Evolutionary conservation across 2,888 invertebrate species (phyloP), one percentile per base, ranked within the genome.

Genomic region (Epistrophe eligans): DNA sequence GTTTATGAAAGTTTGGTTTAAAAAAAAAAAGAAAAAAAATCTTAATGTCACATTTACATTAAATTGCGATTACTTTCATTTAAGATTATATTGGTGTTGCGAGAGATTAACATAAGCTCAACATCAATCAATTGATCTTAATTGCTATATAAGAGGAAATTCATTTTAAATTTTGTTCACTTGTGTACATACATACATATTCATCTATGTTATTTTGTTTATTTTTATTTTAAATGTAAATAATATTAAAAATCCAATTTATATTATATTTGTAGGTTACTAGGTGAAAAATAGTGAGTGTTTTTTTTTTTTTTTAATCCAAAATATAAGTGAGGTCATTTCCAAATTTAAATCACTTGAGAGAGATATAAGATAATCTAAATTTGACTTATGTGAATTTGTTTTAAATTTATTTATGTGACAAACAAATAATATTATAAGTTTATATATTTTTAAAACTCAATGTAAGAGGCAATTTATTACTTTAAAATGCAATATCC

Each of bases 31-130:
- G n/a, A n/a, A n/a, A n/a, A n/a, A 24, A 24, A 15, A 40, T 57
- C 57, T 71, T 57, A 64, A 58, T 76, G 84, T 79, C 74, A 76
- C 62, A 62, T 76, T 74, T 58, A 35, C 79, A 76, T 76, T 76
- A 38, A 45, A 66, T 40, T 11, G 62, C 35, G 32, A 84, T 74
- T 84, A 43, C 45, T 52, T 62, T 76, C 52, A 43, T 70, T 58
- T 70, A 11, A 32, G 58, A 28, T 9, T 45, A 19, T 35, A 11
- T 13, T 45, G 32, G 60, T 80, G 67, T 62, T 48, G 38, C 19
- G 11, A 32, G 38, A 67, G 28, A 79, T 73, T 73, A 13, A 24
- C 40, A 62, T 57, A 24, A 52, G 52, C 67, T 48, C 24, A 50
- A 64, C 32, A 77, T 82, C 35, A 43, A 82, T 82, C 77, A 71